Evolutionary conservation across 2,797 vertebrate species (phyloP).

Genomic region (Benthosema pterotum): DNA sequence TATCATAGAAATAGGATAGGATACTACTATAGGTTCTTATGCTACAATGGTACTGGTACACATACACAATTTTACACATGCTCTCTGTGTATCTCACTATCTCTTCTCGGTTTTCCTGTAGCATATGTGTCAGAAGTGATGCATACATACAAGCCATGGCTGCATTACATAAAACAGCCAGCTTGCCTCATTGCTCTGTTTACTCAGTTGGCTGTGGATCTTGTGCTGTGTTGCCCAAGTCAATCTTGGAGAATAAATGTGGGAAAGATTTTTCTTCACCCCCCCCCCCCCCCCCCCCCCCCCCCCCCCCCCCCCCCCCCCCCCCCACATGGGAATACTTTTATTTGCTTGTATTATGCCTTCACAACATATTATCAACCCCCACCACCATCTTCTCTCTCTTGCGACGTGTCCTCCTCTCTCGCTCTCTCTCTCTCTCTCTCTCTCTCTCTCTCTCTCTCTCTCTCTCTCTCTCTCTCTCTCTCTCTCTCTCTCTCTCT

Average conservation of each 20-base stretch:
- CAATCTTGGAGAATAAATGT: conserved; percentile 18
- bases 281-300: too few species aligned
- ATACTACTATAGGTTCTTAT: conserved; percentile 45
- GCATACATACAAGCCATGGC: conserved; percentile 18
- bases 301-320: too few species aligned
- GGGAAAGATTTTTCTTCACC: conserved; percentile 4
- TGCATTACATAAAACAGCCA: conserved; percentile 40
- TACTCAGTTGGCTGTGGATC: conserved; percentile 29
- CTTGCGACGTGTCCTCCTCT: too few species aligned
- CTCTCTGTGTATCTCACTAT: background rate
- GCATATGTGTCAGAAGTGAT: conserved; percentile 40
- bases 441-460: too few species aligned
- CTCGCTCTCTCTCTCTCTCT: too few species aligned
- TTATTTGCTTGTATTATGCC: background rate
- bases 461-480: too few species aligned
- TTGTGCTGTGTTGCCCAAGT: conserved; percentile 19
- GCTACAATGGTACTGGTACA: conserved; percentile 22
- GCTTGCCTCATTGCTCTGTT: conserved; percentile 31
- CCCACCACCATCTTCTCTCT: background rate
- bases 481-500: too few species aligned
- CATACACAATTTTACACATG: background rate
- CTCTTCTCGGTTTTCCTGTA: conserved; percentile 4
- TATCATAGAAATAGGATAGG: conserved; percentile 33
- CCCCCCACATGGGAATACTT: conserved; percentile 3
- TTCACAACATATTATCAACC: background rate